Conservation (phyloP, 2,113 vertebrate species). For the Colius striatus region DNA sequence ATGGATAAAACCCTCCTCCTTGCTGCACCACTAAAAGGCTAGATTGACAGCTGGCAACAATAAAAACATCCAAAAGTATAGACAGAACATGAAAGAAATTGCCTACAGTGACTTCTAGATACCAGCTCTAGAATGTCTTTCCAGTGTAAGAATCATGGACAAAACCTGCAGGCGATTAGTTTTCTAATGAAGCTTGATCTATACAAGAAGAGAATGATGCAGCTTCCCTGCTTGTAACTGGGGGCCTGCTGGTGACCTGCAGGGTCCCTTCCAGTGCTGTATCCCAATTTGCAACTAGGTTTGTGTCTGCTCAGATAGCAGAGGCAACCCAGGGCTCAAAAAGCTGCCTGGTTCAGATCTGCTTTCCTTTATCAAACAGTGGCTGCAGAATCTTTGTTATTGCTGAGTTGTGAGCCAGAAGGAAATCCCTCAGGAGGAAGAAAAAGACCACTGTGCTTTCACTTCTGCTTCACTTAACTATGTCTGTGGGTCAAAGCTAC, state of each 20-base stretch:
- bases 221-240: neutral
- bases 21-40: neutral
- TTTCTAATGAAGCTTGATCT: constrained; percentile 50
- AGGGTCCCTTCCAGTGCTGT: neutral
- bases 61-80: neutral
- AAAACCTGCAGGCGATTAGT: constrained; percentile 48
- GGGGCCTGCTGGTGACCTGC: constrained; percentile 31
- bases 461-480: neutral
- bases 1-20: neutral
- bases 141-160: neutral
- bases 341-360: constrained; percentile 31
- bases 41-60: neutral
- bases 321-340: neutral
- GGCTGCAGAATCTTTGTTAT: constrained; percentile 24
- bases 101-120: constrained; percentile 31
- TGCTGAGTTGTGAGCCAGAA: neutral
- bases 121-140: constrained; percentile 25
- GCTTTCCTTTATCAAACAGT: constrained; percentile 16
- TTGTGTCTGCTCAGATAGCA: constrained; percentile 43
- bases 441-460: neutral
- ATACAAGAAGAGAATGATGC: constrained; percentile 21
- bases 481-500: neutral
- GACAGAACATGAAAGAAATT: neutral
- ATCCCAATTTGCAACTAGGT: constrained; percentile 23
- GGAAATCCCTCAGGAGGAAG: neutral